phyloP scores from a whole-genome alignment of 2,797 vertebrate genomes.

The Eleutherodactylus coqui region DNA sequence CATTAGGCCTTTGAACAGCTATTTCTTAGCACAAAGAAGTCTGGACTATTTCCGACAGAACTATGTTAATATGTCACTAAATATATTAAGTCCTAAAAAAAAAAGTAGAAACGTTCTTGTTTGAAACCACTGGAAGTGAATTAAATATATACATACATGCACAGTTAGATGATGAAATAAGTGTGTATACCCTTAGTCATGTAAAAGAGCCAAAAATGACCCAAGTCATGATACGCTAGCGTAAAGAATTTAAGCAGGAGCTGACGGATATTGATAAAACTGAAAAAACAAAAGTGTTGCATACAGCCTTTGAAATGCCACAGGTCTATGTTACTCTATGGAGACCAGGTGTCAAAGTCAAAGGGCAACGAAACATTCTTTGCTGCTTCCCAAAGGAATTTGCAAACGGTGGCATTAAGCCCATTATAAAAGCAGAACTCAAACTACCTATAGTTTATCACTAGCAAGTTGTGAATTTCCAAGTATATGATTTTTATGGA shows the following conservation, averaged over 20 bases:
- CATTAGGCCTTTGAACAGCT: neutral
- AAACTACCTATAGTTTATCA: neutral
- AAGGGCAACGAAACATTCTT: conserved; percentile 61
- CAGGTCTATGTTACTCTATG: conserved; percentile 49
- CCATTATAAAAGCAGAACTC: conserved; percentile 1
- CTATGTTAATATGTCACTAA: conserved; percentile 57
- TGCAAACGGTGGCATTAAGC: conserved; percentile 14
- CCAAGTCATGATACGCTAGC: conserved; percentile 64
- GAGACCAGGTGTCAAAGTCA: conserved; percentile 57
- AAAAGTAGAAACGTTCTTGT: neutral
- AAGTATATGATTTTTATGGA: neutral
- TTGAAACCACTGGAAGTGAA: conserved; percentile 18
- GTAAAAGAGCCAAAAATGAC: conserved; percentile 66
- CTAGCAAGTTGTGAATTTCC: conserved; percentile 1
- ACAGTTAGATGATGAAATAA: conserved; percentile 40
- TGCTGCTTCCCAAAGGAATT: conserved; percentile 34
- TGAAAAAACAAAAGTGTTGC: conserved; percentile 63
- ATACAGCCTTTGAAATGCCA: conserved; percentile 68
- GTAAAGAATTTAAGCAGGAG: conserved; percentile 59
- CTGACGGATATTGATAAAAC: conserved; percentile 64
- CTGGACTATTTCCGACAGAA: conserved; percentile 41
- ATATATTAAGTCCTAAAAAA: conserved; percentile 17
- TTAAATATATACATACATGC: neutral
- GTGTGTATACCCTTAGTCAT: conserved; percentile 61
- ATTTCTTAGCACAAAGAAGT: neutral